Evolutionary conservation across 2,113 vertebrate species (phyloP).

Genomic region (Istiophorus platypterus): DNA sequence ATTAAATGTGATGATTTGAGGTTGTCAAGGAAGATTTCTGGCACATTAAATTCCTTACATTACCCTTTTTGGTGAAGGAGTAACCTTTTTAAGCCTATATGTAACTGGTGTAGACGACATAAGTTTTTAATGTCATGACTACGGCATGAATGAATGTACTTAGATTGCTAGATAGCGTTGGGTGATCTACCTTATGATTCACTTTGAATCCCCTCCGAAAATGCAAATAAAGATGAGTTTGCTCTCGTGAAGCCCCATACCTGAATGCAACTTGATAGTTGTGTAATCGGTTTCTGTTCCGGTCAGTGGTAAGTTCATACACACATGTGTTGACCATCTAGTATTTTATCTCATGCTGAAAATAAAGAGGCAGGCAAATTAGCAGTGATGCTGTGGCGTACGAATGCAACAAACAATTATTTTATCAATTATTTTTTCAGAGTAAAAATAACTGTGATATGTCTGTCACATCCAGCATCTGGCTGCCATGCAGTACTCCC

Average conservation of each 20-base stretch:
- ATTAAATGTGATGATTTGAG: neutral
- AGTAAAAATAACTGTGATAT: no score
- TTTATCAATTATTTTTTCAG: no score
- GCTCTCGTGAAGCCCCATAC: constrained; percentile 49
- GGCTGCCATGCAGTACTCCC: no score
- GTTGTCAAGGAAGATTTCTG: neutral
- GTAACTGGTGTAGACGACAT: neutral
- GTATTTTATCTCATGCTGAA: neutral
- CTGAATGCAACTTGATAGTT: constrained; percentile 5
- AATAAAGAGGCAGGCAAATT: neutral
- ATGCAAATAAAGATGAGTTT: constrained; percentile 50
- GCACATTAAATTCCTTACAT: no score
- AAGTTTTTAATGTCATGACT: neutral
- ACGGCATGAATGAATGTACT: neutral
- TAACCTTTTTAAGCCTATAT: no score
- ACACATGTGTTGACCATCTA: neutral
- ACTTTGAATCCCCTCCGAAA: neutral
- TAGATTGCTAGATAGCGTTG: neutral
- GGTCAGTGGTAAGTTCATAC: neutral
- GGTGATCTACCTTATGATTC: neutral
- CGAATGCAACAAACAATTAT: no score
- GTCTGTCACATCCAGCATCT: no score
- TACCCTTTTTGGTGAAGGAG: no score
- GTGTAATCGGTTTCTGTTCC: neutral
- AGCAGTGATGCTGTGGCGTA: no score